Base-by-base conservation (phyloP, 2,797 vertebrate genomes). In the Valencia hispanica region DNA sequence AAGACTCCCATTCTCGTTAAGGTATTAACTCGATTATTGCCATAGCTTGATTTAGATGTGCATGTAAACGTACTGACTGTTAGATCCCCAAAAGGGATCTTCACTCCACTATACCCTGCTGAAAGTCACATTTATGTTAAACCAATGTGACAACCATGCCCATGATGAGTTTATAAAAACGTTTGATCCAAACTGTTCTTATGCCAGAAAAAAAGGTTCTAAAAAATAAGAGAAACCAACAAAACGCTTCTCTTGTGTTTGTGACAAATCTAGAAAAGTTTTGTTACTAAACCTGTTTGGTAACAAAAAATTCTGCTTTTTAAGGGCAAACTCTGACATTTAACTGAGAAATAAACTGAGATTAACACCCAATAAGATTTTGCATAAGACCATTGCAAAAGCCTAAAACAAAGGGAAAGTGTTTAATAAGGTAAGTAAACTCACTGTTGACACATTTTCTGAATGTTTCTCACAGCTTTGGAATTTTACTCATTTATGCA, bases 301-400 rank as follows among this genome's bases (percentile, higher is more conserved):
- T 74, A 50, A 39, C 30, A 25, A 43, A 65, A 36, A 45, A 59
- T 45, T 69, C 27, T 8, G 41, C 22, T 43, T 68, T 72, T 70
- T 25, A 59, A 59, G 68, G 47, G 20, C 61, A 81, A 76, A 75
- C 36, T 15, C 65, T 74, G 74, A 66, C 59, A 73, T 80, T 82
- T 79, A 25, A 70, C 57, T 50, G 25, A 17, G 15, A 68, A 61
- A 61, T 53, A 68, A 18, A 68, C 20, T 18, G 51, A 81, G 87
- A 79, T 88, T 88, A 87, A 68, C 61, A 69, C 27, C 2, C 14
- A 20, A 15, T 48, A 3, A 66, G 73, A 78, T 79, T 61, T 80
- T 71, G 17, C 68, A 20, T 82, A 86, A 91, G 79, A 80, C n/a
- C 43, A 51, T 89, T 90, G 71, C 83, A 72, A 83, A 88, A 85